phyloP scores from a whole-genome alignment of 1,140 invertebrate genomes.

The Cydia fagiglandana region DNA sequence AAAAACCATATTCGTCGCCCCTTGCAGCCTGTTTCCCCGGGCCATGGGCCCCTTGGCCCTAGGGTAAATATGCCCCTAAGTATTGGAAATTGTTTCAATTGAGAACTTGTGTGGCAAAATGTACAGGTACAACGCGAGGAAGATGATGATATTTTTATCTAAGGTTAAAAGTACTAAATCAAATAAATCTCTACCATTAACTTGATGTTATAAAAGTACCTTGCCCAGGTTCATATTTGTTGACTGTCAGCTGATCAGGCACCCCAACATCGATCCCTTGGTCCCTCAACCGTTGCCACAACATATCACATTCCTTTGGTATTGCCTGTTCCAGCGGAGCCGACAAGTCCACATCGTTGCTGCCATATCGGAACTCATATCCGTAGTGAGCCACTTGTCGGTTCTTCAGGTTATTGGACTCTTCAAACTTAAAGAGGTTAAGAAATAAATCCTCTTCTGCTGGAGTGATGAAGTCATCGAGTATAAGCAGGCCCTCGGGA shows the following conservation, averaged over 20 bases:
- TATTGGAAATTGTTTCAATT: slow-evolving; percentile 34
- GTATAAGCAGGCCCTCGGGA: slow-evolving; percentile 87
- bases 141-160: no score
- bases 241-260: slow-evolving; percentile 96
- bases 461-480: slow-evolving; percentile 86
- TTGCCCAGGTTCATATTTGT: slow-evolving; percentile 95
- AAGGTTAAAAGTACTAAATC: no score
- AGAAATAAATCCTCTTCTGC: slow-evolving; percentile 86
- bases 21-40: no score
- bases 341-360: slow-evolving; percentile 91
- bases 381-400: slow-evolving; percentile 95
- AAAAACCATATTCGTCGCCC: no score
- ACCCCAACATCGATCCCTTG: slow-evolving; percentile 68
- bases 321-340: slow-evolving; percentile 84
- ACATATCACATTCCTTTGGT: slow-evolving; percentile 84
- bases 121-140: no score
- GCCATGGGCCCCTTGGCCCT: no score
- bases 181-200: no score
- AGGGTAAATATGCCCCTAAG: no score
- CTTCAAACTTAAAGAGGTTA: slow-evolving; percentile 81
- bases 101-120: no score
- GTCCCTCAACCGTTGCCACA: slow-evolving; percentile 83
- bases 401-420: slow-evolving; percentile 85
- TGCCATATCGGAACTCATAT: slow-evolving; percentile 94
- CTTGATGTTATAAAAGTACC: slow-evolving; percentile 76